Percentiles rank a stretch among this genome's conserved stretches.
Evolutionary conservation across 64 coral and sea anemone species (phyloP).

Genomic region (Actinia equina): DNA sequence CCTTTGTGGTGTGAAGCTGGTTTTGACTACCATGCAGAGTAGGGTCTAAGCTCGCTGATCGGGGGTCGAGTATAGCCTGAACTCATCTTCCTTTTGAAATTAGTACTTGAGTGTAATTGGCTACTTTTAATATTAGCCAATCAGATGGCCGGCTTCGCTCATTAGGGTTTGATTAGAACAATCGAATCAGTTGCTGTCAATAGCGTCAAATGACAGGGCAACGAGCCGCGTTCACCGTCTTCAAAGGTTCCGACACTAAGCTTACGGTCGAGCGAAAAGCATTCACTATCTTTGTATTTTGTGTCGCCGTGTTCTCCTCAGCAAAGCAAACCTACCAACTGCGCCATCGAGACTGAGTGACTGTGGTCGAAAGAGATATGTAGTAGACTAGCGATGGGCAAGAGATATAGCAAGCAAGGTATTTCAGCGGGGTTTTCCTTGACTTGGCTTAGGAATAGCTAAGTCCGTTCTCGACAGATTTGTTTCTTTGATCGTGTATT

Average conservation of each 20-base stretch:
- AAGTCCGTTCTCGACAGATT: not conserved
- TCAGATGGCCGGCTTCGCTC: slow-evolving; percentile 51
- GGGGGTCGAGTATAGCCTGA: slow-evolving; percentile 35
- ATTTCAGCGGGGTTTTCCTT: slow-evolving; percentile 34
- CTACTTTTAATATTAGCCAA: slow-evolving; percentile 90
- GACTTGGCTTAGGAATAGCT: not conserved
- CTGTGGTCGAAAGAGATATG: slow-evolving; percentile 14
- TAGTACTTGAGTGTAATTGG: slow-evolving; percentile 95
- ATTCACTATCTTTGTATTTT: slow-evolving; percentile 52
- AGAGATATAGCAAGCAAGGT: slow-evolving; percentile 93
- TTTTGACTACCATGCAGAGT: not conserved
- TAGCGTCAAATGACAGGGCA: slow-evolving; percentile 64
- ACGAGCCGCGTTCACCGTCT: slow-evolving; percentile 38
- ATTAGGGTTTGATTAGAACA: slow-evolving; percentile 91
- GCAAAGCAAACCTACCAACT: not conserved
- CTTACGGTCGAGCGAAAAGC: slow-evolving; percentile 33
- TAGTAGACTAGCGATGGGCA: slow-evolving; percentile 70
- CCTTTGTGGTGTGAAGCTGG: not conserved
- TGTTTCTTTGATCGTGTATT: not conserved
- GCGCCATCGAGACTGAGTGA: not conserved
- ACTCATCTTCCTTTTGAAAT: slow-evolving; percentile 76
- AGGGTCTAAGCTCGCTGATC: slow-evolving; percentile 21
- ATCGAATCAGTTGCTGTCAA: slow-evolving; percentile 94
- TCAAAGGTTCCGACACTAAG: slow-evolving; percentile 48
- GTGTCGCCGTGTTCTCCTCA: slow-evolving; percentile 34